Evolutionary conservation across 2,797 vertebrate species (phyloP), one percentile per base, ranked within the genome.

Genomic region (Diplodus sargus): DNA sequence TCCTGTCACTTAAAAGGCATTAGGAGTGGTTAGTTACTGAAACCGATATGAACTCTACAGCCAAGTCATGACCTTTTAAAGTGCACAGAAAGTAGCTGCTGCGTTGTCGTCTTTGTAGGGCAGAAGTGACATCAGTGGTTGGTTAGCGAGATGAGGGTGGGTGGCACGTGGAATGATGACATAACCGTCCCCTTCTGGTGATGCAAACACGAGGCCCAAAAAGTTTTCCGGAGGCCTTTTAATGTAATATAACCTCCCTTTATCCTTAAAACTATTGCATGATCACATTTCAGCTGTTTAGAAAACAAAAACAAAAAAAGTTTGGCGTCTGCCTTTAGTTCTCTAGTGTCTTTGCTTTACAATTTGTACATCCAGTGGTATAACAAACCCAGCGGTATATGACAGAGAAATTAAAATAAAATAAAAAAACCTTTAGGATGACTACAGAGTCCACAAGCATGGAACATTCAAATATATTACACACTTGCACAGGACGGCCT

Each of bases 391-490:
- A 94, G 94, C 94, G 85, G 94, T 91, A 93, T 90, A 92, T 92
- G 86, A 91, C 89, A 71, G 71, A 78, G 51, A 87, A 87, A 71
- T 6, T 22, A 81, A 78, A 82, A 78, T 70, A 64, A 54, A 28
- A 28, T 28, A 71, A 82, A 83, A 63, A 22, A 4, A 49, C 39
- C 25, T 43, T 89, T 56, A 74, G 91, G 85, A 77, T 80, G 83
- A 87, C 79, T 82, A 87, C 79, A 87, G 85, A 92, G 87, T 92
- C 78, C 88, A 90, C 87, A 85, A 96, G 93, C 94, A 96, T 94
- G 94, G 93, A 94, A 96, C 95, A 95, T 95, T 96, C 93, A 95
- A 93, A 93, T 96, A 95, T 94, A 95, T 95, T 94, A 95, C 92
- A 96, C 91, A 89, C 90, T 93, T 91, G 93, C 93, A 94, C 93